Percentiles rank a stretch among this genome's conserved stretches.
phyloP scores from a whole-genome alignment of 2,113 vertebrate genomes.

The Toxotes chatareus region DNA sequence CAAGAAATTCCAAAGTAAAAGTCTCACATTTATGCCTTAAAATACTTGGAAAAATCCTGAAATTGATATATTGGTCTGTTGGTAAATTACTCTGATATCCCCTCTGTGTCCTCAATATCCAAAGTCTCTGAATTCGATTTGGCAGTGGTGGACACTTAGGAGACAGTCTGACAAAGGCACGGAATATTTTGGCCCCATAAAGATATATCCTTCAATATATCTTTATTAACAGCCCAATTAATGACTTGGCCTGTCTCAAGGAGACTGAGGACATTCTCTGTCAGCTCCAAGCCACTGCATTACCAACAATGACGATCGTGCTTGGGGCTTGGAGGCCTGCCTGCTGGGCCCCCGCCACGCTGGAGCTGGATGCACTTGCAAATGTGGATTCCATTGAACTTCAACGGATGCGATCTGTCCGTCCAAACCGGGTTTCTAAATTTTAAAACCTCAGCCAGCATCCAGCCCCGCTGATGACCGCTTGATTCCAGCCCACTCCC shows the following conservation, averaged over 20 bases:
- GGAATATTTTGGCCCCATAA: slow-evolving; percentile 35
- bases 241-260: slow-evolving; percentile 56
- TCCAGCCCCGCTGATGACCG: slow-evolving; percentile 11
- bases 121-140: slow-evolving; percentile 27
- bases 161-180: slow-evolving; percentile 39
- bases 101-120: slow-evolving; percentile 23
- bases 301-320: slow-evolving; percentile 43
- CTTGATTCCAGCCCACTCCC: slow-evolving; percentile 33
- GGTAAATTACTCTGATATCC: slow-evolving; percentile 14
- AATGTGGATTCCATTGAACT: slow-evolving; percentile 39
- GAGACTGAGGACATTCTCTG: slow-evolving; percentile 58
- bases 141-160: slow-evolving; percentile 18
- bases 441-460: slow-evolving; percentile 23
- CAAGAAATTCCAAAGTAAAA: too few species aligned
- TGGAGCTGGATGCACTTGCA: slow-evolving; percentile 41
- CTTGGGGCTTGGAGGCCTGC: slow-evolving; percentile 48
- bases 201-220: slow-evolving; percentile 45
- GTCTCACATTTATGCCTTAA: too few species aligned
- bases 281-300: slow-evolving; percentile 41
- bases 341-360: slow-evolving; percentile 42
- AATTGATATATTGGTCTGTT: neutral
- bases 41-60: slow-evolving; percentile 1
- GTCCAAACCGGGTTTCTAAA: slow-evolving; percentile 15
- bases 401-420: slow-evolving; percentile 7
- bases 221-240: slow-evolving; percentile 60